These are phyloP conservation scores for Danio jaintianensis DNA, from an alignment of 2,797 vertebrate genomes.

Conservation along the genomic window DNA sequence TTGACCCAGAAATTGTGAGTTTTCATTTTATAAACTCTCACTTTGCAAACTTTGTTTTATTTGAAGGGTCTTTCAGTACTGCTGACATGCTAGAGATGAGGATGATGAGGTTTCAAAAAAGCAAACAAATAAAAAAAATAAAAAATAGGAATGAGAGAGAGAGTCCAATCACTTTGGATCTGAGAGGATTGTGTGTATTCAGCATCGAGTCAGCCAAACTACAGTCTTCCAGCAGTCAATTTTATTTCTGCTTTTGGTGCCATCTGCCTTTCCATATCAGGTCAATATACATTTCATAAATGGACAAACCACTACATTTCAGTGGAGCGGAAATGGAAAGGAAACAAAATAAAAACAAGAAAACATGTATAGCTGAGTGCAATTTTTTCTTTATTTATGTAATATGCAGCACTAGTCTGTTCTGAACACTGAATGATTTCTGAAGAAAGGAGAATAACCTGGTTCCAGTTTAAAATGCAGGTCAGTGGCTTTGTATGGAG, in stretches of 20 bases:
- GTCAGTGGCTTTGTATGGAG: not conserved
- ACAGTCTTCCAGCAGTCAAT: conserved; percentile 11
- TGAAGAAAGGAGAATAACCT: not conserved
- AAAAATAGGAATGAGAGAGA: conserved; percentile 8
- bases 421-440: not conserved
- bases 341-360: not conserved
- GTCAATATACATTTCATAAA: conserved; percentile 14
- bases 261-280: not conserved
- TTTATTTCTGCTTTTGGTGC: conserved; percentile 1
- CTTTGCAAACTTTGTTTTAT: conserved; percentile 68
- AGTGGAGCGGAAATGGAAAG: not conserved
- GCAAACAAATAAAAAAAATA: not conserved
- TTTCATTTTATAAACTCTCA: conserved; percentile 71
- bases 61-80: conserved; percentile 72
- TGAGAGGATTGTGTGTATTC: conserved; percentile 13
- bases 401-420: not conserved
- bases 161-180: not conserved
- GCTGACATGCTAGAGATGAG: conserved; percentile 76
- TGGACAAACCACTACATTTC: not conserved
- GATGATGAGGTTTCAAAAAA: conserved; percentile 15
- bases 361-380: too few relatives aligned
- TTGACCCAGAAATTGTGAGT: conserved; percentile 70
- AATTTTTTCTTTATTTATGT: too few relatives aligned
- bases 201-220: not conserved
- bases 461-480: not conserved